phyloP scores from a whole-genome alignment of 2,888 invertebrate genomes.

The Drosophila conformis region DNA sequence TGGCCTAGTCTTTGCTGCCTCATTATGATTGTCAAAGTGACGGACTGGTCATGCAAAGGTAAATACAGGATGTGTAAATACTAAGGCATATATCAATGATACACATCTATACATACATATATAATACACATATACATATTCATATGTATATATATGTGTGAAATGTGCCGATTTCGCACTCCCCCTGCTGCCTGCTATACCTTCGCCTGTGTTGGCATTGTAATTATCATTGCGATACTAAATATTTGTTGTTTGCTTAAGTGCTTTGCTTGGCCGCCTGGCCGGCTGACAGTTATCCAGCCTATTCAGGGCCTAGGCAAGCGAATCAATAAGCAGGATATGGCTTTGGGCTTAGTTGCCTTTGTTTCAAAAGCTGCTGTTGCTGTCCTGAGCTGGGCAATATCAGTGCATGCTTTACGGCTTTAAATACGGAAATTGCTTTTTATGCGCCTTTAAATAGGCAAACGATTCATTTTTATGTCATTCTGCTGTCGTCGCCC shows the following conservation, averaged over 20 bases:
- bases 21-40: slow-evolving; percentile 80
- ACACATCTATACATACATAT: neutral
- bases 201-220: slow-evolving; percentile 61
- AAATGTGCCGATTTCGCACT: slow-evolving; percentile 8
- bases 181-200: neutral
- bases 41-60: slow-evolving; percentile 80
- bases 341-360: slow-evolving; percentile 26
- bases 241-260: slow-evolving; percentile 78
- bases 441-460: slow-evolving; percentile 81
- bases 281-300: slow-evolving; percentile 5
- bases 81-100: slow-evolving; percentile 60
- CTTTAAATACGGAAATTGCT: slow-evolving; percentile 73
- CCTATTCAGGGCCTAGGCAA: neutral
- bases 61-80: slow-evolving; percentile 79
- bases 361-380: neutral
- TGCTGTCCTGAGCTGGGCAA: slow-evolving; percentile 16
- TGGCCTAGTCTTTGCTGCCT: slow-evolving; percentile 57
- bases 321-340: slow-evolving; percentile 66
- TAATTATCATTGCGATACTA: slow-evolving; percentile 80
- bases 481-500: slow-evolving; percentile 66
- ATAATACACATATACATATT: neutral
- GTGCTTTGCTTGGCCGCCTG: slow-evolving; percentile 57
- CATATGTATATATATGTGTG: slow-evolving; percentile 33
- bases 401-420: slow-evolving; percentile 66
- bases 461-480: slow-evolving; percentile 79